phyloP scores from a whole-genome alignment of 2,797 vertebrate genomes.

The Anabas testudineus region DNA sequence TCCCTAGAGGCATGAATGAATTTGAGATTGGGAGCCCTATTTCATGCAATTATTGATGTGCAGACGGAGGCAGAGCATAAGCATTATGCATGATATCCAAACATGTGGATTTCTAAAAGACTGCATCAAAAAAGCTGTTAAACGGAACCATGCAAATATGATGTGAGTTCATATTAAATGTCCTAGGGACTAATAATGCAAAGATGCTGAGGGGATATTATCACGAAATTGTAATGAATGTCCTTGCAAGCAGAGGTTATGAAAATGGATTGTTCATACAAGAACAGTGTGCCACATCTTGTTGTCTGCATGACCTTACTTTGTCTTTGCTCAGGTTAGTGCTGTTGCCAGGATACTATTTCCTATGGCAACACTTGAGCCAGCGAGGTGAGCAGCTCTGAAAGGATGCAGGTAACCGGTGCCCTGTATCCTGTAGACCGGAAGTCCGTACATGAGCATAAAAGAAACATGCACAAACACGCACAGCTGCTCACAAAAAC shows the following conservation, averaged over 20 bases:
- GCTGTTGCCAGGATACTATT: slow-evolving; percentile 87
- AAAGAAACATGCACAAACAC: slow-evolving; percentile 6
- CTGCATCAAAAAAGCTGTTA: slow-evolving; percentile 23
- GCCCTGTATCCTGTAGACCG: slow-evolving; percentile 61
- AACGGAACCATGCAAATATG: slow-evolving; percentile 2
- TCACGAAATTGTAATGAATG: slow-evolving; percentile 29
- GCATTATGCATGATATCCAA: slow-evolving; percentile 37
- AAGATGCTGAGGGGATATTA: slow-evolving; percentile 18
- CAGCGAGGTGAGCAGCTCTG: slow-evolving; percentile 72
- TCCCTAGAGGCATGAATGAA: slow-evolving; percentile 10
- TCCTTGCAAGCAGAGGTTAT: slow-evolving; percentile 31
- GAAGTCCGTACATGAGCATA: slow-evolving; percentile 73
- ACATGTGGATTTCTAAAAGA: slow-evolving; percentile 29
- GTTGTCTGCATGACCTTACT: slow-evolving; percentile 80
- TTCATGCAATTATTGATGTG: slow-evolving; percentile 50
- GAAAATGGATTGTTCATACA: slow-evolving; percentile 42
- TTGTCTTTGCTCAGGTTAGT: slow-evolving; percentile 80
- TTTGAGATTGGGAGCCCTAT: slow-evolving; percentile 34
- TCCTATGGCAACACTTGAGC: slow-evolving; percentile 85
- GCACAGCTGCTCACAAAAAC: slow-evolving; percentile 18
- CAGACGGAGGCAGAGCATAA: slow-evolving; percentile 21
- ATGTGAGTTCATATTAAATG: slow-evolving; percentile 24
- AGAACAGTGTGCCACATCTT: slow-evolving; percentile 52
- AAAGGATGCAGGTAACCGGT: slow-evolving; percentile 73
- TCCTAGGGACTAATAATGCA: slow-evolving; percentile 4